These are phyloP conservation scores for Phasianus colchicus DNA, from an alignment of 2,113 vertebrate species.

Conservation along the genomic window DNA sequence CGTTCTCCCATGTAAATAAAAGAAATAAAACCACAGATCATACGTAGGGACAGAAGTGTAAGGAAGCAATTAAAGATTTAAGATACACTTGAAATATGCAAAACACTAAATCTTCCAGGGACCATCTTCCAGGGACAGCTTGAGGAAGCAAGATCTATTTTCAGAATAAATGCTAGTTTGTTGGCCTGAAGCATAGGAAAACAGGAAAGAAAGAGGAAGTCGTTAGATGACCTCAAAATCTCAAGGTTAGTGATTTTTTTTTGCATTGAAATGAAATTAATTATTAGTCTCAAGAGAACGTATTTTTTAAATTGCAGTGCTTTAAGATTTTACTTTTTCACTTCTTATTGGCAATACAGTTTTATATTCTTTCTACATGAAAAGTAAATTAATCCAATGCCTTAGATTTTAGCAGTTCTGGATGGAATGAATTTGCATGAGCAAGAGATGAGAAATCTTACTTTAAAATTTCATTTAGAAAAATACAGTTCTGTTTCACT, in stretches of 20 bases:
- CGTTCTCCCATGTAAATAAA: conserved; percentile 48
- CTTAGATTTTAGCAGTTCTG: background rate
- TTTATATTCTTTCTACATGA: background rate
- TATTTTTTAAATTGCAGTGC: background rate
- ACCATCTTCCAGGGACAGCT: conserved; percentile 59
- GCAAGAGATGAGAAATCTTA: background rate
- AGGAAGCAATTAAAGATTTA: conserved; percentile 66
- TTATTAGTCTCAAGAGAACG: background rate
- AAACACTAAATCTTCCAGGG: conserved; percentile 54
- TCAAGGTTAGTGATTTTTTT: background rate
- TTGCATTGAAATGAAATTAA: conserved; percentile 2
- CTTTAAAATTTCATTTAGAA: background rate
- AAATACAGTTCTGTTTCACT: background rate
- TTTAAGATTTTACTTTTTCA: background rate
- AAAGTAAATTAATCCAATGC: background rate
- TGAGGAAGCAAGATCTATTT: conserved; percentile 53
- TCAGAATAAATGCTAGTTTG: conserved; percentile 58
- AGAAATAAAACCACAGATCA: conserved; percentile 39
- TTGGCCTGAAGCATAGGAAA: conserved; percentile 33
- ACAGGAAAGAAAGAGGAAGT: background rate
- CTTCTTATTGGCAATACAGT: background rate
- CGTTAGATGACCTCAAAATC: background rate
- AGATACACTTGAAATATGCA: conserved; percentile 41
- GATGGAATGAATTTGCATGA: background rate
- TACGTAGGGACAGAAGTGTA: conserved; percentile 1